phyloP scores from a whole-genome alignment of 1,140 invertebrate species.

The Fopius arisanus region DNA sequence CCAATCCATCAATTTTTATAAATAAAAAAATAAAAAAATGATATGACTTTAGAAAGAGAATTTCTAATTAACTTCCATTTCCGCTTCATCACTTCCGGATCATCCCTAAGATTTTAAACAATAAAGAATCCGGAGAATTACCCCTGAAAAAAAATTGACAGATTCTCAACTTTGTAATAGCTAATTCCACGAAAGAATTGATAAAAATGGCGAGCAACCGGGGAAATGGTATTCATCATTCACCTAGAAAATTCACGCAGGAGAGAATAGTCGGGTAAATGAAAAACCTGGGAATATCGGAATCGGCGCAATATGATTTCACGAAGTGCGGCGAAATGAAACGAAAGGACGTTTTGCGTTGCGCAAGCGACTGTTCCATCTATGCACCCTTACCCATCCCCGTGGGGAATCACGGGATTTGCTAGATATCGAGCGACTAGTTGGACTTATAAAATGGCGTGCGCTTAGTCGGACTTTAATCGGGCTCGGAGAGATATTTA shows the following conservation, averaged over 20 bases:
- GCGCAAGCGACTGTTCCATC: conserved; percentile 39
- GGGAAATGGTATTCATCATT: neutral
- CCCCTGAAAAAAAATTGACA: too few relatives aligned
- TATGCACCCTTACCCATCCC: neutral
- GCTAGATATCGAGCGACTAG: conserved; percentile 54
- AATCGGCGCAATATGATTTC: conserved; percentile 51
- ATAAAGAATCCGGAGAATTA: too few relatives aligned
- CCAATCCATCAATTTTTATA: too few relatives aligned
- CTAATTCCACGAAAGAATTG: too few relatives aligned
- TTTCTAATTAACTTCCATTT: too few relatives aligned
- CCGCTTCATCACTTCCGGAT: too few relatives aligned
- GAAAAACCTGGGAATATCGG: conserved; percentile 42
- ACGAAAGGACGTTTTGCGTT: conserved; percentile 50
- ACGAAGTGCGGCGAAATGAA: conserved; percentile 40
- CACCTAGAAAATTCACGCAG: neutral
- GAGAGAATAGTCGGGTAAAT: neutral
- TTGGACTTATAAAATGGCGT: conserved; percentile 49
- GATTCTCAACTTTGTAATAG: too few relatives aligned
- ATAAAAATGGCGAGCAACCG: too few relatives aligned
- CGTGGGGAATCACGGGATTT: conserved; percentile 46
- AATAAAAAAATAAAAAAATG: too few relatives aligned
- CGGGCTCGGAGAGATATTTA: conserved; percentile 23
- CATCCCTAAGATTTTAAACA: too few relatives aligned
- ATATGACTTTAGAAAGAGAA: too few relatives aligned
- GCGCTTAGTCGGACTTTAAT: conserved; percentile 50